These are phyloP conservation scores for Heliconius erato DNA, from an alignment of 2,888 invertebrate genomes.

Conservation along the genomic window DNA sequence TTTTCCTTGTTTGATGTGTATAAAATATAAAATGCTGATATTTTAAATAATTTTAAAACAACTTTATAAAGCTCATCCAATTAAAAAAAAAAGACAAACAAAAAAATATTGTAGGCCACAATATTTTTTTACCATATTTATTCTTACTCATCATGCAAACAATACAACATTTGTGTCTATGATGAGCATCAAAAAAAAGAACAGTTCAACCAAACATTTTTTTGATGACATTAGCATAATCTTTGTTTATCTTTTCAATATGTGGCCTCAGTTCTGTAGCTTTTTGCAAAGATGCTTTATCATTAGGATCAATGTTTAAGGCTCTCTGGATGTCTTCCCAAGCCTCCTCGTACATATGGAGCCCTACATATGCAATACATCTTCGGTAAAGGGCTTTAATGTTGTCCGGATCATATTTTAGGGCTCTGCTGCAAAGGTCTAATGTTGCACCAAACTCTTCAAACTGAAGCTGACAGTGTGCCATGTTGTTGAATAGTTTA, in stretches of 20 bases:
- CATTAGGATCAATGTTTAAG: slow-evolving; percentile 87
- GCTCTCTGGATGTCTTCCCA: slow-evolving; percentile 85
- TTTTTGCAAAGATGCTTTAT: slow-evolving; percentile 87
- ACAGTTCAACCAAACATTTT: slow-evolving; percentile 79
- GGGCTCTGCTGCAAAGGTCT: slow-evolving; percentile 90
- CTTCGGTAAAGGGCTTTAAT: slow-evolving; percentile 95
- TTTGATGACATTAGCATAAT: slow-evolving; percentile 86
- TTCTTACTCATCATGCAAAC: not conserved
- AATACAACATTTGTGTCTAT: not conserved
- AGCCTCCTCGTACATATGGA: slow-evolving; percentile 89
- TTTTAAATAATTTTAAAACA: not conserved
- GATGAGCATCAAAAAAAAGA: not conserved
- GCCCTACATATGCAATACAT: slow-evolving; percentile 89
- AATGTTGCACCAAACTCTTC: slow-evolving; percentile 89
- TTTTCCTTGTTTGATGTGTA: not conserved
- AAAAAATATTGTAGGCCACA: not conserved
- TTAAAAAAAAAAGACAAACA: not conserved
- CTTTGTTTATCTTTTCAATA: slow-evolving; percentile 86
- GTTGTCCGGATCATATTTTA: slow-evolving; percentile 91
- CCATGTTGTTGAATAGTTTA: slow-evolving; percentile 92
- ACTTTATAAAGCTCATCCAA: not conserved
- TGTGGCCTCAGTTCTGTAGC: slow-evolving; percentile 84
- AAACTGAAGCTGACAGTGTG: slow-evolving; percentile 91
- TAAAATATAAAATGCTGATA: not conserved
- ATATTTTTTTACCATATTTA: not conserved